Evolutionary conservation across 1,140 invertebrate genomes (phyloP), one percentile per base, ranked within the genome.

Genomic region (Colletes latitarsis): DNA sequence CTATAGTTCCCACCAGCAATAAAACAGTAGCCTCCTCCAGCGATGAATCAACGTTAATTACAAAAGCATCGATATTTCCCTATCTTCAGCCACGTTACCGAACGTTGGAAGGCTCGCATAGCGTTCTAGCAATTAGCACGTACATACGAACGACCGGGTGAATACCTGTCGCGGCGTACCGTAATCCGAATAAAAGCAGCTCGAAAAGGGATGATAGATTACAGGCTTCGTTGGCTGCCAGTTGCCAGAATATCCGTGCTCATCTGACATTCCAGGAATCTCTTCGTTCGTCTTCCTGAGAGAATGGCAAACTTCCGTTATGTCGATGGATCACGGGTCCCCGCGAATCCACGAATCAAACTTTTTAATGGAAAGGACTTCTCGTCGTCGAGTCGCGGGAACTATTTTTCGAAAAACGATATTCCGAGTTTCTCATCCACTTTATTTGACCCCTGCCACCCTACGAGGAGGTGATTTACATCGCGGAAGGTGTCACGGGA

Each of bases 311-410:
- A 82, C 78, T 82, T 77, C 14, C 46, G 8, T 81, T 49, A 41
- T 21, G 53, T 52, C 68, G 57, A 73, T 17, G 68, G 19, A 70
- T 60, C 57, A 30, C 41, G 55, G 69, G 68, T 60, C 55, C 53
- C 14, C 53, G n/a, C 21, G 53, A 67, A 73, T 85, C 79, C 60
- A 19, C 69, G 80, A 82, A 86, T 86, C 84, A 79, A 86, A 86
- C 83, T 85, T 86, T 86, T 85, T 85, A 86, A 85, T 85, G 83
- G 83, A 82, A 85, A 85, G 77, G 66, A 58, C n/a, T 52, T 41
- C 58, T 6, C 46, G 6, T 14, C 17, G 14, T 8, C 62, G n/a
- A 60, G 30, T 64, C n/a, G 76, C 39, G 58, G 57, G 70, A 77
- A 85, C 85, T 82, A 85, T 85, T 86, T 85, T 75, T 71, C 60